Base-by-base conservation (phyloP, 2,888 invertebrate genomes). In the Clitarchus hookeri region DNA sequence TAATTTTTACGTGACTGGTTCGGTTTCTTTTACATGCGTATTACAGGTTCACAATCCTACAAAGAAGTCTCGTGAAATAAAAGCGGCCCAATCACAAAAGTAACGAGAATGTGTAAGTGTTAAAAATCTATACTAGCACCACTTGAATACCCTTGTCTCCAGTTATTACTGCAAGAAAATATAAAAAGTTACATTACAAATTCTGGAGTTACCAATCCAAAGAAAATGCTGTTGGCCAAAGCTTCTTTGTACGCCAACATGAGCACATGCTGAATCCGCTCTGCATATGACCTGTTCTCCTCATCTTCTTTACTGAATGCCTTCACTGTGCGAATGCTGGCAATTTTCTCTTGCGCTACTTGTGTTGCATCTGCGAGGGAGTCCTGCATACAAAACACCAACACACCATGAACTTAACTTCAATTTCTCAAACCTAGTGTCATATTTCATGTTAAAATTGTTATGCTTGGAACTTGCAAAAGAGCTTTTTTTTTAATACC, bases 271-370 rank as follows among this genome's bases (percentile, higher is more conserved):
- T 94, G 92, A 86, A 98, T 94, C 89, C 95, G 94, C 0, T 91
- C 90, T 65, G 93, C 92, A 90, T 98, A 99, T 0, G 92, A 91
- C 11, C 93, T 90, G 84, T 95, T 93, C 92, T 99, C 99, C 86
- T 93, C 93, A 13, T 92, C 90, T 91, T 99, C 98, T 89, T 97
- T 96, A 25, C 96, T 97, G 91, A 99, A 98, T 44, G 96, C 95
- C 91, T 98, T 96, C 0, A 99, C 98, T 4, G 98, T 98, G 90
- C 97, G 94, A 88, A 99, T 96, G 91, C 98, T 98, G 19, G 96
- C 95, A 88, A 98, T 96, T 89, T 96, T 95, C 91, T 99, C 98
- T 92, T 98, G 98, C 0, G 98, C 98, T 86, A 96, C 94, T 93
- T 97, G 91, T 88, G 93, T 94, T 6, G 94, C 92, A 77, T 91